Percentiles rank a stretch among this genome's conserved stretches.
phyloP scores from a whole-genome alignment of 2,888 invertebrate genomes.

The Allacma fusca region DNA sequence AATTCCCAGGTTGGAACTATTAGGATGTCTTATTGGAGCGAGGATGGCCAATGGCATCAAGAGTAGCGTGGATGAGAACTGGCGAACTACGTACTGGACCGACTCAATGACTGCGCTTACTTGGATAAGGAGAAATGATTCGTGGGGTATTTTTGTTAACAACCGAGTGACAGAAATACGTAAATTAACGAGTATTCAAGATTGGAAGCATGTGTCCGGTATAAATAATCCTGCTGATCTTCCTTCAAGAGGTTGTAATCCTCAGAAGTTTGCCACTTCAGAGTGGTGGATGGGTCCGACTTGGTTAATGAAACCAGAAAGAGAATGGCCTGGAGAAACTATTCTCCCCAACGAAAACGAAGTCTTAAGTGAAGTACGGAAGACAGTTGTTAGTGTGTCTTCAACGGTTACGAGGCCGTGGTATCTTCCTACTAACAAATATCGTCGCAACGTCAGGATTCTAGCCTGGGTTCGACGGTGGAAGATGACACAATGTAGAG shows the following conservation, averaged over 20 bases:
- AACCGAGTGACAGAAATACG: constrained; percentile 40
- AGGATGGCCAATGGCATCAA: too few species aligned
- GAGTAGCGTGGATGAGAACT: not conserved
- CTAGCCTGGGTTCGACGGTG: constrained; percentile 54
- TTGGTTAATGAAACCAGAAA: constrained; percentile 59
- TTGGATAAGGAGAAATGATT: constrained; percentile 54
- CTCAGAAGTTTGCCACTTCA: constrained; percentile 58
- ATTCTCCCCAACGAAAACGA: constrained; percentile 25
- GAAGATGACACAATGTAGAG: not conserved
- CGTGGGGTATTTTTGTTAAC: constrained; percentile 49
- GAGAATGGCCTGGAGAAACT: constrained; percentile 57
- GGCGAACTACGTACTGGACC: constrained; percentile 46
- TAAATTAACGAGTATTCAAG: constrained; percentile 34
- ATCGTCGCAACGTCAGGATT: constrained; percentile 56
- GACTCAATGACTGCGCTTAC: constrained; percentile 52
- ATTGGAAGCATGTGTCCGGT: constrained; percentile 62
- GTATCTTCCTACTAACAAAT: constrained; percentile 20
- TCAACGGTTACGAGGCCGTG: too few species aligned
- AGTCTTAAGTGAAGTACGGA: constrained; percentile 4
- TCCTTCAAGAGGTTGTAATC: constrained; percentile 62
- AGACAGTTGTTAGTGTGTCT: not conserved
- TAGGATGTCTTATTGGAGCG: too few species aligned
- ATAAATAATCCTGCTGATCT: constrained; percentile 62
- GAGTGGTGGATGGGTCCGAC: constrained; percentile 63
- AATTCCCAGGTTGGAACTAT: too few species aligned